A percentile compares a stretch with the other conserved stretches of the same genome.
Conservation (phyloP, 2,888 invertebrate species). For the Flexamia atlantica region DNA sequence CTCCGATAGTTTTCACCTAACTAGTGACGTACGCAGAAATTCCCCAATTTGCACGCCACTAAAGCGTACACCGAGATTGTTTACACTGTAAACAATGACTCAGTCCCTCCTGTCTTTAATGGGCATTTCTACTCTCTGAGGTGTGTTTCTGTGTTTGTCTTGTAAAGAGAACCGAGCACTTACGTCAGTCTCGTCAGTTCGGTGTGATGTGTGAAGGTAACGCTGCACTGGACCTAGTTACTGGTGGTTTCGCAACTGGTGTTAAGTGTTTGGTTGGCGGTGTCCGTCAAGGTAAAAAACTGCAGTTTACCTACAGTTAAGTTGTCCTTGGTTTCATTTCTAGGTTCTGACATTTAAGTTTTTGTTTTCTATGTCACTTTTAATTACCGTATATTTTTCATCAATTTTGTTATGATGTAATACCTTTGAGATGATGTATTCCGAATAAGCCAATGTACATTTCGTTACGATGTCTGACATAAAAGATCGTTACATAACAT, state of each 20-base stretch:
- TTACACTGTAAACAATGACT: not conserved
- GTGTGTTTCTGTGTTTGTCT: constrained; percentile 2
- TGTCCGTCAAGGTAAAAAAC: constrained; percentile 1
- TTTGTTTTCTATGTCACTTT: too few species aligned
- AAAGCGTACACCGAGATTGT: not conserved
- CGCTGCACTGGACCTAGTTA: not conserved
- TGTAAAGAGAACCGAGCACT: not conserved
- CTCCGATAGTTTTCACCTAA: too few species aligned
- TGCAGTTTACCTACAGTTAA: not conserved
- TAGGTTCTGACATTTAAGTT: too few species aligned
- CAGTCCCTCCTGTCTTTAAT: not conserved
- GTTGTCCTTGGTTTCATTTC: not conserved
- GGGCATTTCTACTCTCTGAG: not conserved
- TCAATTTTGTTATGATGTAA: too few species aligned
- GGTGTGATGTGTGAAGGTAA: not conserved
- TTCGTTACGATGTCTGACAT: too few species aligned
- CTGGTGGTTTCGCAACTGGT: not conserved
- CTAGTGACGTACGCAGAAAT: not conserved
- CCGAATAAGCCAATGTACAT: too few species aligned
- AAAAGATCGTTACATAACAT: too few species aligned
- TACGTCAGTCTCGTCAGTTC: not conserved
- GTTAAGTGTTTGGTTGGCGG: not conserved
- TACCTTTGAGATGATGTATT: too few species aligned
- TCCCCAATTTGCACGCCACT: not conserved
- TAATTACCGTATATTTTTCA: too few species aligned